Conservation (phyloP, 2,888 invertebrate species). For the Nephrotoma flavescens region DNA sequence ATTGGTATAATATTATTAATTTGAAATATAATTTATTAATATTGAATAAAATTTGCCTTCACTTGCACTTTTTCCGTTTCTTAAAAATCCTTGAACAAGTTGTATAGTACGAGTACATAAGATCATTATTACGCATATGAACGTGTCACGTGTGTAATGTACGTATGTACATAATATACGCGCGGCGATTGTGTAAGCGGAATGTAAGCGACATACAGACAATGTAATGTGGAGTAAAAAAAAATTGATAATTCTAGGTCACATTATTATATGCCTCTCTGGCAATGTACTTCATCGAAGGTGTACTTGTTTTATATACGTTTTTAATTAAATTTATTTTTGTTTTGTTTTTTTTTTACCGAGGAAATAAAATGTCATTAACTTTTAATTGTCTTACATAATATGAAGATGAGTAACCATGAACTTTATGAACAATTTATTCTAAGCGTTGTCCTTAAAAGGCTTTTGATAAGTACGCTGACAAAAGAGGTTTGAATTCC, state of each 20-base stretch:
- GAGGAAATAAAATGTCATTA: not conserved
- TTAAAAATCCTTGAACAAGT: not conserved
- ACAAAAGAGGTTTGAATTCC: too few relatives aligned
- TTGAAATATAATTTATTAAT: not conserved
- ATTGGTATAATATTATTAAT: not conserved
- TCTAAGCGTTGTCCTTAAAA: too few relatives aligned
- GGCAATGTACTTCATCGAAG: not conserved
- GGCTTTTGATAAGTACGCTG: too few relatives aligned
- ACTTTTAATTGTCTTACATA: not conserved
- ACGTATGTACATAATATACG: not conserved
- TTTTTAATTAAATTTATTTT: not conserved
- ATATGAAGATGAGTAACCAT: not conserved
- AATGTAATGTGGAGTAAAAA: not conserved
- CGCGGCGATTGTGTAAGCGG: not conserved
- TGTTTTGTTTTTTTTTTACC: not conserved
- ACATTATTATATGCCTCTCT: not conserved
- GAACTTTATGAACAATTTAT: not conserved
- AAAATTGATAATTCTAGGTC: not conserved
- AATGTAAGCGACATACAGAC: not conserved
- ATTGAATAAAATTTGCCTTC: not conserved
- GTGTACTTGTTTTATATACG: not conserved
- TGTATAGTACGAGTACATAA: not conserved
- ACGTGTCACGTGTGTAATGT: not conserved
- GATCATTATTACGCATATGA: too few relatives aligned
- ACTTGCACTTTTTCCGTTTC: not conserved